phyloP scores from a whole-genome alignment of 2,888 invertebrate genomes.

The Clepsis dumicolana region DNA sequence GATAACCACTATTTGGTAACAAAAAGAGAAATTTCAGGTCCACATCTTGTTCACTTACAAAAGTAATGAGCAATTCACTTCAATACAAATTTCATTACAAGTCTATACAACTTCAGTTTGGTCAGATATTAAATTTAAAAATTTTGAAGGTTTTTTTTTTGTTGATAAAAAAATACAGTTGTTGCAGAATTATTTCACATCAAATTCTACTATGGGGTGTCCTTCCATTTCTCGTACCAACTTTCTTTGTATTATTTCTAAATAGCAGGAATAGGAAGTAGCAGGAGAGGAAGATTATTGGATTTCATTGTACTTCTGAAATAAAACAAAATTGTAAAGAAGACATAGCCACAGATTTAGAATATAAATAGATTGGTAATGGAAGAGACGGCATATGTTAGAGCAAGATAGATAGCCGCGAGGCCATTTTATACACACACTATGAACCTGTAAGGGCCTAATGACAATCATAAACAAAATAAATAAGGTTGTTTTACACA shows the following conservation, averaged over 20 bases:
- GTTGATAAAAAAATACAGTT: background rate
- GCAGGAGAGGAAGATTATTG: slow-evolving; percentile 1
- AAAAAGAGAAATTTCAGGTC: background rate
- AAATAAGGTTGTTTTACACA: no score
- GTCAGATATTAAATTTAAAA: background rate
- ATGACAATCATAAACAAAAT: no score
- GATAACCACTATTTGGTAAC: background rate
- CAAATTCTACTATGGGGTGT: background rate
- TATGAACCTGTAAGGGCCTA: no score
- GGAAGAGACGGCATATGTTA: no score
- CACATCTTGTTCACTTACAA: background rate
- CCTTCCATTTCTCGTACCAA: background rate
- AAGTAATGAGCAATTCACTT: background rate
- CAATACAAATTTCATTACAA: background rate
- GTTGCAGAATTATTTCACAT: background rate
- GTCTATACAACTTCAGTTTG: slow-evolving; percentile 11
- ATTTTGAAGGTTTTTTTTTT: background rate
- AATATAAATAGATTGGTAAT: no score
- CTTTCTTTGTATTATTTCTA: background rate
- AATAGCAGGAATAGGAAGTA: background rate
- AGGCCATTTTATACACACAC: no score
- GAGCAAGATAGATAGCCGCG: no score
- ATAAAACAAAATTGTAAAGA: background rate
- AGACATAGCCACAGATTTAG: no score
- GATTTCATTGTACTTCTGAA: background rate